Conservation (phyloP, 2,113 vertebrate genomes). For the Indicator indicator region DNA sequence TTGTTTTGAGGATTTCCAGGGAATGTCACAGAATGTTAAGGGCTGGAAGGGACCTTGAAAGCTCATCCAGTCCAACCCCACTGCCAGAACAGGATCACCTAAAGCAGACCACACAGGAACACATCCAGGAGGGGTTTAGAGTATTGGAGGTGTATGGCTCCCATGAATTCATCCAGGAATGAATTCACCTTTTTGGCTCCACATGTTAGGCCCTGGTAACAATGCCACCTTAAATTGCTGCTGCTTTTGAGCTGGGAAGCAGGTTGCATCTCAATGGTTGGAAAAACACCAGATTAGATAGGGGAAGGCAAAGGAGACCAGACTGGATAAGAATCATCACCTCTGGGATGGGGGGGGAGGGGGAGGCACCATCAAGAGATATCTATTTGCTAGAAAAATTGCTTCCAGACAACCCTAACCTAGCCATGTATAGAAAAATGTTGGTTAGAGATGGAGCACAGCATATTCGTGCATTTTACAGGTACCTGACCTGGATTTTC, state of each 20-base stretch:
- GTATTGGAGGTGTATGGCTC: background rate
- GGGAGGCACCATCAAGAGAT: background rate
- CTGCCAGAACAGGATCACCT: no score
- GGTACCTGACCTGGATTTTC: background rate
- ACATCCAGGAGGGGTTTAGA: no score
- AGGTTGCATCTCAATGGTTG: background rate
- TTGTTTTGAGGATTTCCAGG: conserved; percentile 6
- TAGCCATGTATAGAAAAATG: background rate
- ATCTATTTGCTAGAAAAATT: background rate
- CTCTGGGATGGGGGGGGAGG: background rate
- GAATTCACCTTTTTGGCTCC: background rate
- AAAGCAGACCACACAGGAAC: no score
- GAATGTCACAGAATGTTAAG: background rate
- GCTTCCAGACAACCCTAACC: background rate
- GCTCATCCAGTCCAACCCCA: no score
- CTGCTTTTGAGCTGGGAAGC: background rate
- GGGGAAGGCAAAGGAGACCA: background rate
- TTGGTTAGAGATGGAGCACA: background rate
- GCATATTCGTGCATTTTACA: background rate
- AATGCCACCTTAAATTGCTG: background rate
- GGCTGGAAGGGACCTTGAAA: no score
- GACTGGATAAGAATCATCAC: background rate
- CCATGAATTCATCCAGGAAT: background rate
- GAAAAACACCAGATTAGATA: background rate
- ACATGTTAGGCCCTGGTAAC: background rate